Evolutionary conservation across 2,797 vertebrate species (phyloP).

Genomic region (Botia kubotai): DNA sequence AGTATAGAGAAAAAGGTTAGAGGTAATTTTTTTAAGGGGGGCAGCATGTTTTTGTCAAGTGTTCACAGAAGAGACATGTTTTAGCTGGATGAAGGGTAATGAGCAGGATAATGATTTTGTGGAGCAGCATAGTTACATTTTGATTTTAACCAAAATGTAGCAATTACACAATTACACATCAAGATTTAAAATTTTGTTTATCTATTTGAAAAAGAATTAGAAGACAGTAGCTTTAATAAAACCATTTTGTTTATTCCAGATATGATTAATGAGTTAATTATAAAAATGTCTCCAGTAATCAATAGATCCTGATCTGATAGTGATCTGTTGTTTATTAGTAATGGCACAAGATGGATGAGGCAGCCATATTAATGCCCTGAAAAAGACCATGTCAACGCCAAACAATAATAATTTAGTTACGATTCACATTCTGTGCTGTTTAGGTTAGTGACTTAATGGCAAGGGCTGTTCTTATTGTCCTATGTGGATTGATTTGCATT

Average conservation of each 20-base stretch:
- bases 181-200: background rate
- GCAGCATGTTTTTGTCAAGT: too few relatives aligned
- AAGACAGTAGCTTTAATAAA: background rate
- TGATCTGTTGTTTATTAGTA: constrained; percentile 60
- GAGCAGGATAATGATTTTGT: too few relatives aligned
- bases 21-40: too few relatives aligned
- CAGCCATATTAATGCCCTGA: constrained; percentile 52
- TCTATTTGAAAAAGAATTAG: too few relatives aligned
- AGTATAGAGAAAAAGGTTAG: too few relatives aligned
- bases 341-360: constrained; percentile 60
- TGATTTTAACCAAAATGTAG: background rate
- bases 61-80: too few relatives aligned
- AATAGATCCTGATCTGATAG: constrained; percentile 54
- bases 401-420: constrained; percentile 33
- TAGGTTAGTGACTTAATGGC: background rate
- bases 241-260: background rate
- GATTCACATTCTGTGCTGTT: background rate
- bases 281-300: constrained; percentile 57
- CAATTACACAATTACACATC: background rate
- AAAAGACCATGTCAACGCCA: constrained; percentile 56
- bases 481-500: background rate
- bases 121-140: too few relatives aligned
- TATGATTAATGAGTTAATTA: constrained; percentile 74
- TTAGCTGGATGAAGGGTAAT: too few relatives aligned
- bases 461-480: background rate